Conservation (phyloP, 2,113 vertebrate genomes). For the Turnix velox region DNA sequence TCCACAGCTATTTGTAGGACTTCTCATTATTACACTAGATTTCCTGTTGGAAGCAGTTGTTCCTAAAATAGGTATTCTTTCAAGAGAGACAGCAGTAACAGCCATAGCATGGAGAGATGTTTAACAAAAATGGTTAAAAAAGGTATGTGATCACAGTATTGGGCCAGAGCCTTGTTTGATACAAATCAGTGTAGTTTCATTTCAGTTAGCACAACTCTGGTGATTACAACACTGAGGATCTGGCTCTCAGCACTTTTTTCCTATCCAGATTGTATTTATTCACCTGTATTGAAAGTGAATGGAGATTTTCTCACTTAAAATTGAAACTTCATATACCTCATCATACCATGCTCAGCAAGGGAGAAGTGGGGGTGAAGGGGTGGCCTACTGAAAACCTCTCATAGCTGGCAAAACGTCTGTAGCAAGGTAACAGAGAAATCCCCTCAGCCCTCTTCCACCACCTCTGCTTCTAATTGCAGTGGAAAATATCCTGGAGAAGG, state of each 20-base stretch:
- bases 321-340: not conserved
- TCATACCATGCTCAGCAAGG: not conserved
- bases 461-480: not conserved
- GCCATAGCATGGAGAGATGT: not conserved
- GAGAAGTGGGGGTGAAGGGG: not conserved
- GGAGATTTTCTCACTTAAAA: slow-evolving; percentile 34
- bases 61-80: not conserved
- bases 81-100: not conserved
- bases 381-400: not conserved
- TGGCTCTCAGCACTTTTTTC: not conserved
- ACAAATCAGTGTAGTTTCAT: not conserved
- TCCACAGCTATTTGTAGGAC: not conserved
- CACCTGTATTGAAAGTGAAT: not conserved
- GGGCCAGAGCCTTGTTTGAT: not conserved
- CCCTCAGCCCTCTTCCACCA: not conserved
- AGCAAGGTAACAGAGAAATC: not conserved
- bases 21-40: not conserved
- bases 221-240: not conserved
- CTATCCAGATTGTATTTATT: not conserved
- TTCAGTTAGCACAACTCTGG: not conserved
- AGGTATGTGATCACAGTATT: not conserved
- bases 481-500: slow-evolving; percentile 32
- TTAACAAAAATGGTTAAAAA: not conserved
- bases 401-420: not conserved
- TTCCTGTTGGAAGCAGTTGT: not conserved